Base-by-base conservation (phyloP, 2,888 invertebrate species). In the Acanthosepion esculentum region DNA sequence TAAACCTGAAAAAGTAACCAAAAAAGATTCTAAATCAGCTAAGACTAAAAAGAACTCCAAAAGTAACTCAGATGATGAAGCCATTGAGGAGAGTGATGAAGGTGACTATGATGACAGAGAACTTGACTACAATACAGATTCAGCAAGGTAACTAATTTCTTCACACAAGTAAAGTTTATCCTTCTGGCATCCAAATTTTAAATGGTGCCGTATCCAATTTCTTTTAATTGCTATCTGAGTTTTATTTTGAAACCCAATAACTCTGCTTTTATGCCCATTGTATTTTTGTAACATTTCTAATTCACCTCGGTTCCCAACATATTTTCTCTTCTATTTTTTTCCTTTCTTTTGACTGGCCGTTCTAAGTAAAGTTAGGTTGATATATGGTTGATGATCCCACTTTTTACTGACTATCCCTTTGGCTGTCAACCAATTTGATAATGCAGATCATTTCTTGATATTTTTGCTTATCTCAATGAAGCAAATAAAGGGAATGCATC, bases 21-120 rank as follows among this genome's bases (percentile, higher is more conserved):
- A 95, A 96, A 96, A 96, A 95, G 95, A 97, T 93, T 92, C 95
- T 15, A 96, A 95, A 91, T 93, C 53, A 29, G 97, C 96, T 95
- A 99, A 98, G 97, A 98, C 98, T 96, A 98, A 98, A 94, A 97
- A 97, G 95, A 96, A 96, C 95, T 98, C 98, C 93, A 98, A 98
- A 96, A 98, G 98, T 96, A 98, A 98, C 95, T 97, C 97, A 55
- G 97, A 97, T 95, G 98, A 98, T 96, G 99, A 99, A 97, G 99
- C 99, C 0, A 98, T 98, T 94, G 99, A 99, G 97, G 99, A 99
- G 97, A 99, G 99, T 95, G 99, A 99, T 97, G 99, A 99, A 97
- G 99, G 99, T 0, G 99, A 99, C 97, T 99, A 99, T 96, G 99
- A 99, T 97, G 99, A 99, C 0, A 97, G 99, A 94, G 99, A 99